A percentile compares a stretch with the other conserved stretches of the same genome.
Conservation (phyloP, 2,797 vertebrate genomes). For the Xiphorhynchus erythropygius region DNA sequence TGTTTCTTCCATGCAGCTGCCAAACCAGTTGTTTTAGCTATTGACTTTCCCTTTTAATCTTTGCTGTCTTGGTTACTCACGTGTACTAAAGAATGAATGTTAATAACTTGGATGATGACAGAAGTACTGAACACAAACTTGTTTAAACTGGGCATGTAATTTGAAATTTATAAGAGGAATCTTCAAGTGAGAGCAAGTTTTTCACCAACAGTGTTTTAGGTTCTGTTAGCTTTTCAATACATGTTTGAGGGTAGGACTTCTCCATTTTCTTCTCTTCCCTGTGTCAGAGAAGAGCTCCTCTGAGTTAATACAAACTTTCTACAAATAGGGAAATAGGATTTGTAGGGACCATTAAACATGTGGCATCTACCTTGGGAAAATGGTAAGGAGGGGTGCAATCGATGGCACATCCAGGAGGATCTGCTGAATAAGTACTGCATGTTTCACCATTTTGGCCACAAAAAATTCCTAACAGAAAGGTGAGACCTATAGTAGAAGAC, state of each 20-base stretch:
- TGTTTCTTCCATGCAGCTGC: not conserved
- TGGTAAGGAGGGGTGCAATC: not conserved
- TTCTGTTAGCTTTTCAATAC: not conserved
- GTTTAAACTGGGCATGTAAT: slow-evolving; percentile 38
- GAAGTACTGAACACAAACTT: slow-evolving; percentile 24
- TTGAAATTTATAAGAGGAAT: slow-evolving; percentile 10
- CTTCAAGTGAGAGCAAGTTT: slow-evolving; percentile 50
- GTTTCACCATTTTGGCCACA: rapidly evolving
- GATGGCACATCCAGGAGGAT: not conserved
- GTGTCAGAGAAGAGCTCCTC: not conserved
- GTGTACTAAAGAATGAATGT: slow-evolving; percentile 26
- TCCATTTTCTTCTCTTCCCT: not conserved
- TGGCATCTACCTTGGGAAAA: not conserved
- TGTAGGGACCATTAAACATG: rapidly evolving
- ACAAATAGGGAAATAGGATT: not conserved
- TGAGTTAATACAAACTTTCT: not conserved
- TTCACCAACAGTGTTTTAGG: not conserved
- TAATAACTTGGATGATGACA: slow-evolving; percentile 37
- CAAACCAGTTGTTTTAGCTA: slow-evolving; percentile 63
- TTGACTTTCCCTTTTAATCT: slow-evolving; percentile 58
- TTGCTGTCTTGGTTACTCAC: slow-evolving; percentile 7
- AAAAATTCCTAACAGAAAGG: not conserved
- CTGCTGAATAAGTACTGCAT: not conserved
- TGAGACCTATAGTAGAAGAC: not conserved
- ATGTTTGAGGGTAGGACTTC: not conserved